Evolutionary conservation across 2,113 vertebrate species (phyloP).

Genomic region (Nothobranchius furzeri): DNA sequence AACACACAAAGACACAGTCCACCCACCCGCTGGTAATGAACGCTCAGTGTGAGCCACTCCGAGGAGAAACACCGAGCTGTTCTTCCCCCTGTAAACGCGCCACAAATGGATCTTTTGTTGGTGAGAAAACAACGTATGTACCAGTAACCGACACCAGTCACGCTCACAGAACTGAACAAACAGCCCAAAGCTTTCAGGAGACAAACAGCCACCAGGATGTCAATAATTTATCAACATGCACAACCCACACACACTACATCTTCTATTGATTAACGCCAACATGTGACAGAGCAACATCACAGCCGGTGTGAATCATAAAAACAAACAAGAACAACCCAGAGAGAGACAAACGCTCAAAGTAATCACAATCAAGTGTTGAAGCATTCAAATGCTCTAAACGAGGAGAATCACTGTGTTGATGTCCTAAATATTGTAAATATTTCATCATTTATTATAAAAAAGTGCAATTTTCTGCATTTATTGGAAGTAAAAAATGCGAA

Average conservation of each 20-base stretch:
- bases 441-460: too few species aligned
- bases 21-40: constrained; percentile 60
- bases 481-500: too few species aligned
- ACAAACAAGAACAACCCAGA: too few species aligned
- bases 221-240: constrained; percentile 18
- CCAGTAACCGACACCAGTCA: constrained; percentile 28
- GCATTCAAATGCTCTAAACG: too few species aligned
- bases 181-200: constrained; percentile 34
- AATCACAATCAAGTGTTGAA: too few species aligned
- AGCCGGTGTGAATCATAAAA: too few species aligned
- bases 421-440: too few species aligned
- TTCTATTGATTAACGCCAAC: constrained; percentile 17
- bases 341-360: too few species aligned
- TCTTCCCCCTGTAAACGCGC: constrained; percentile 38
- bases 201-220: not conserved
- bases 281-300: not conserved
- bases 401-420: too few species aligned
- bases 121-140: constrained; percentile 32
- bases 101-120: constrained; percentile 64
- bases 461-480: too few species aligned
- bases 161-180: constrained; percentile 30
- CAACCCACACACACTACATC: constrained; percentile 8
- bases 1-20: constrained; percentile 57
- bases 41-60: constrained; percentile 37
- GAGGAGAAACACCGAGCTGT: constrained; percentile 55